These are phyloP conservation scores for Amblyopsis hoosieri DNA, from an alignment of 2,797 vertebrate species.

Conservation along the genomic window DNA sequence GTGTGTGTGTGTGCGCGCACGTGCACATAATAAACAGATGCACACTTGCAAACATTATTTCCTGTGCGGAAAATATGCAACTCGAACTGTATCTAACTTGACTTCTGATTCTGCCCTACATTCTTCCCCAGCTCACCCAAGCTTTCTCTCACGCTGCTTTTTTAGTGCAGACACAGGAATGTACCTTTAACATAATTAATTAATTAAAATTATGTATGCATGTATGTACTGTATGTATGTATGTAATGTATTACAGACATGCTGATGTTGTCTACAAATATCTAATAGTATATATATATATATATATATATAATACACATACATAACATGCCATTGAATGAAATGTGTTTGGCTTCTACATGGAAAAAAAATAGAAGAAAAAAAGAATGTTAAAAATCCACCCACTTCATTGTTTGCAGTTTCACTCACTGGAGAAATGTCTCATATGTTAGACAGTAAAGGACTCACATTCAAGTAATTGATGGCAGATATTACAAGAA, in stretches of 20 bases:
- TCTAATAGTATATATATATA: too few relatives aligned
- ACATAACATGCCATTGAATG: neutral
- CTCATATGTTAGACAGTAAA: neutral
- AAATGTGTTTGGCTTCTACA: neutral
- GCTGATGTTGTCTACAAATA: neutral
- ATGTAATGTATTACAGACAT: constrained; percentile 2
- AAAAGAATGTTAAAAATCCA: neutral
- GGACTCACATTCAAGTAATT: constrained; percentile 1
- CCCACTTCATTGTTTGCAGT: constrained; percentile 32
- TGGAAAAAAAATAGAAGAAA: neutral
- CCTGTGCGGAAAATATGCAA: constrained; percentile 12
- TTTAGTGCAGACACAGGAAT: neutral
- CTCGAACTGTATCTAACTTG: neutral
- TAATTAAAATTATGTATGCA: neutral
- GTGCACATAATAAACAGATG: constrained; percentile 17
- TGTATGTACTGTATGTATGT: too few relatives aligned
- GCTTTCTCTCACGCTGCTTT: too few relatives aligned
- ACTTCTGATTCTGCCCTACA: too few relatives aligned
- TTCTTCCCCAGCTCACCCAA: too few relatives aligned
- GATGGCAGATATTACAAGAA: constrained; percentile 12
- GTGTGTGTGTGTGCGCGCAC: constrained; percentile 3
- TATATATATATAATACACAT: neutral
- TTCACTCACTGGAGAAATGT: constrained; percentile 4
- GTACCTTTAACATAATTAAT: neutral
- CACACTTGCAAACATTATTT: constrained; percentile 16